Evolutionary conservation across 1,140 invertebrate genomes (phyloP), one percentile per base, ranked within the genome.

Genomic region (Caerostris darwini): DNA sequence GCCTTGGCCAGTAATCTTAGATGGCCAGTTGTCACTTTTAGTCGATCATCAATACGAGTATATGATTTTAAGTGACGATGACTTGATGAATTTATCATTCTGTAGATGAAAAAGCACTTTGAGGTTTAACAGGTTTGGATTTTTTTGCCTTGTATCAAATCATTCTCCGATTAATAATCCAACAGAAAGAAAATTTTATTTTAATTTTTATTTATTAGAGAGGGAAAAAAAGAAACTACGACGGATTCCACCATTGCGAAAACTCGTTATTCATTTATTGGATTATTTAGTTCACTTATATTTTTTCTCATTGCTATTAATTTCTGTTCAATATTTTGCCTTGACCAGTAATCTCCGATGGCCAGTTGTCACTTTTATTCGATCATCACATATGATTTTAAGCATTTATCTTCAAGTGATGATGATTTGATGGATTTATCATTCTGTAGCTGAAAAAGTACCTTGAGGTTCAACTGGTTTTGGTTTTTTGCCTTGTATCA

Each of bases 1-100:
- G 34, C 82, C 82, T 83, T 83, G 82, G 34, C 82, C 82, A 58
- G 57, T 57, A 83, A 83, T 83, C 56, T 8, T 58, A 53, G 54
- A 34, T 34, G 34, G 34, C 34, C 34, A 34, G 71, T 8, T 83
- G 82, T 83, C 82, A 83, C 82, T 83, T 57, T 10, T 5, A 77
- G 34, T 19, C 71, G 8, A 77, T 19, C 14, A 2, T 8, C 8
- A 83, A 58, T 57, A 54, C 17, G 56, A 58, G 17, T 57, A 14
- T 34, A 58, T 83, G 53, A 7, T 54, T 19, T 5, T 6, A 83
- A 83, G 82, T 57, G 54, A 34, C 57, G 82, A 83, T 83, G 56
- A 56, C 12, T 53, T 77, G 54, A 57, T 57, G 56, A 14, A 83
- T 19, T 12, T 58, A 10, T 50, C 71, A 34, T 34, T 34, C 34